Conservation (phyloP, 2,113 vertebrate genomes). For the Pan paniscus region DNA sequence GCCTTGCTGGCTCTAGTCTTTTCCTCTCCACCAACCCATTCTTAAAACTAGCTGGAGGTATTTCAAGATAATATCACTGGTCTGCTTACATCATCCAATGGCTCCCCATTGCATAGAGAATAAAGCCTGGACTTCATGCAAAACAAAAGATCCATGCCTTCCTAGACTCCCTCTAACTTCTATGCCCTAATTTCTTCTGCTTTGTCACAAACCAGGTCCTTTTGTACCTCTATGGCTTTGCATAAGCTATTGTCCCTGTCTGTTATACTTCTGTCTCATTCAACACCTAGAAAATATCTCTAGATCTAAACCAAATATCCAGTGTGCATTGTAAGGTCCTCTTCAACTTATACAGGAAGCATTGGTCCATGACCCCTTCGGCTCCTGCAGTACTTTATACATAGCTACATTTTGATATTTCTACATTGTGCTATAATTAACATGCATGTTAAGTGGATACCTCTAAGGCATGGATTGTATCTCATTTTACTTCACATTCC, state of each 20-base stretch:
- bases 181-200: not conserved
- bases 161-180: not conserved
- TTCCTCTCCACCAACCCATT: not conserved
- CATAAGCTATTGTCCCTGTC: not conserved
- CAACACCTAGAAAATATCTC: not conserved
- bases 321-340: not conserved
- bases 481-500: not conserved
- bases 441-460: not conserved
- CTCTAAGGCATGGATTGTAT: not conserved
- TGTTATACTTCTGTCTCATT: not conserved
- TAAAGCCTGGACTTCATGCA: not conserved
- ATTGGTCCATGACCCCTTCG: not conserved
- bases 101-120: not conserved
- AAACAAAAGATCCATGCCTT: not conserved
- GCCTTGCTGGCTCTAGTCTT: not conserved
- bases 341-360: not conserved
- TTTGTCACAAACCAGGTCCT: not conserved
- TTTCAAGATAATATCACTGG: not conserved
- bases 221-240: not conserved
- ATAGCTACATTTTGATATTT: not conserved
- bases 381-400: not conserved
- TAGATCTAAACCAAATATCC: not conserved
- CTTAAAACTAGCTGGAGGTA: not conserved
- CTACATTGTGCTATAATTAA: not conserved
- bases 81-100: not conserved